phyloP scores from a whole-genome alignment of 2,797 vertebrate genomes.

The Sebastes baramenuke region DNA sequence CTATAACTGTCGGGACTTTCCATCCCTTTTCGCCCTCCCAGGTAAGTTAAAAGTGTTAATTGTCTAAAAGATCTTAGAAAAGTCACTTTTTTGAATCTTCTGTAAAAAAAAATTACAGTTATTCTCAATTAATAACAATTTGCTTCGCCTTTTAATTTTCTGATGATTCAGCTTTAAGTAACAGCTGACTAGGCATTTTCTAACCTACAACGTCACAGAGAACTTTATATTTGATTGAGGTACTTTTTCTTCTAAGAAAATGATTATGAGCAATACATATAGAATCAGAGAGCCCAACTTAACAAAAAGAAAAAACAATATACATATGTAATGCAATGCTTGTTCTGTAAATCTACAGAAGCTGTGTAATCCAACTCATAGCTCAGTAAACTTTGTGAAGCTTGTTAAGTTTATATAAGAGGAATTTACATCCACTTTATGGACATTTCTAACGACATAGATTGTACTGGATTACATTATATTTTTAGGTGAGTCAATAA shows the following conservation, averaged over 20 bases:
- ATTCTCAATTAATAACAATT: neutral
- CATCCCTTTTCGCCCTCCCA: slow-evolving; percentile 89
- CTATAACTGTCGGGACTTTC: slow-evolving; percentile 89
- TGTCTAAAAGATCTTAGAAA: neutral
- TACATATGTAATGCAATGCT: neutral
- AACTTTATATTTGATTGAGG: neutral
- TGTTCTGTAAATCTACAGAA: neutral
- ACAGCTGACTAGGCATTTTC: slow-evolving; percentile 55
- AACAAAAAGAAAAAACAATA: neutral
- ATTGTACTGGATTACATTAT: neutral
- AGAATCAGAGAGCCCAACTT: neutral
- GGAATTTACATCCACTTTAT: neutral
- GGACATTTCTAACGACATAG: neutral
- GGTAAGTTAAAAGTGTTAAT: slow-evolving; percentile 73
- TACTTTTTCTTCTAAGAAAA: neutral
- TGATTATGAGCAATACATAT: neutral
- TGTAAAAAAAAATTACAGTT: neutral
- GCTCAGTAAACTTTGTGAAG: neutral
- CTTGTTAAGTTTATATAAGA: neutral
- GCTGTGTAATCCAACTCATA: neutral
- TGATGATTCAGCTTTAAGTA: slow-evolving; percentile 38
- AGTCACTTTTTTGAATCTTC: neutral
- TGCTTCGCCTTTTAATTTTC: neutral
- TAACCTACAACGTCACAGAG: neutral
- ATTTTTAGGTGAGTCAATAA: neutral